These are phyloP conservation scores for Uloborus diversus DNA, from an alignment of 1,140 invertebrate genomes.

Conservation along the genomic window DNA sequence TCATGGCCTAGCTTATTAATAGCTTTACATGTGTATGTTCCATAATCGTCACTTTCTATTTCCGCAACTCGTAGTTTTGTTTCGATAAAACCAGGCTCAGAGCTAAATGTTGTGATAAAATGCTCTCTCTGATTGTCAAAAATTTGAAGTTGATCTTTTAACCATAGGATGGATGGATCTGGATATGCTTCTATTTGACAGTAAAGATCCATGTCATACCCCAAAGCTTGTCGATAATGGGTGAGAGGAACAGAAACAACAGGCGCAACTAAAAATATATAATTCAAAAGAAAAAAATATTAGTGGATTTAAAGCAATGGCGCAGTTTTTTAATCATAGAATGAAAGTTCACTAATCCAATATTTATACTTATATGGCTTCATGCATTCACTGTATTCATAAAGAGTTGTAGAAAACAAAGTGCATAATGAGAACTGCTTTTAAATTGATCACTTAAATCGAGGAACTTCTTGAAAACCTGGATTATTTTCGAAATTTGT, in stretches of 20 bases:
- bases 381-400: too few species aligned
- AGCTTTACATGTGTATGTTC: conserved; percentile 85
- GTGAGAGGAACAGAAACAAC: conserved; percentile 78
- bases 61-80: conserved; percentile 87
- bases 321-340: too few species aligned
- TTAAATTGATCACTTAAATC: too few species aligned
- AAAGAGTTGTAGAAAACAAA: too few species aligned
- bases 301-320: too few species aligned
- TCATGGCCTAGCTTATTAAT: conserved; percentile 84
- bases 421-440: too few species aligned
- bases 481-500: too few species aligned
- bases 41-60: conserved; percentile 90
- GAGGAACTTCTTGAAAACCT: too few species aligned
- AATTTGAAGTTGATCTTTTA: conserved; percentile 81
- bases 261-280: conserved; percentile 69
- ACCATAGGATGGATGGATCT: conserved; percentile 87
- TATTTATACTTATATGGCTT: too few species aligned
- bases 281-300: neutral
- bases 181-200: conserved; percentile 93
- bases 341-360: too few species aligned
- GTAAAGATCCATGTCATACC: conserved; percentile 91
- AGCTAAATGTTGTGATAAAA: conserved; percentile 86
- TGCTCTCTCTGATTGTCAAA: conserved; percentile 87
- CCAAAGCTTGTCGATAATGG: conserved; percentile 83
- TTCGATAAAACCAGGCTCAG: conserved; percentile 88